These are phyloP conservation scores for Prunella himalayana DNA, from an alignment of 2,113 vertebrate genomes.

Conservation along the genomic window DNA sequence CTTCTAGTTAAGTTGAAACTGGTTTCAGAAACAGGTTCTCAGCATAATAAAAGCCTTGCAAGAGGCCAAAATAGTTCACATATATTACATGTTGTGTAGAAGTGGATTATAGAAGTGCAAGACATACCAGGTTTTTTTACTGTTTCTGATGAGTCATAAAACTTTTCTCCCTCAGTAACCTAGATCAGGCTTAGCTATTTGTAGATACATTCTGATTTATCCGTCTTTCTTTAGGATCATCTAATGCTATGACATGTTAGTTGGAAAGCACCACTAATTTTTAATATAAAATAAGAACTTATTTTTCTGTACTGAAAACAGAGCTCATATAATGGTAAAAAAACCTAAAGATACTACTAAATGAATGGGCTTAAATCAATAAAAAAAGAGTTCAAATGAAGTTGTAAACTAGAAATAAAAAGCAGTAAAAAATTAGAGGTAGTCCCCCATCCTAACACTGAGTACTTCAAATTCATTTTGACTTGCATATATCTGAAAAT, in stretches of 20 bases:
- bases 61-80: not conserved
- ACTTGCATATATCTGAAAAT: not conserved
- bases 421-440: not conserved
- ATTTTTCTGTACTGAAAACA: not conserved
- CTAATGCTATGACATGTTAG: not conserved
- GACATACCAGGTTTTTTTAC: not conserved
- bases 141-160: not conserved
- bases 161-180: accelerated
- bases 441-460: not conserved
- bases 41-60: not conserved
- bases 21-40: not conserved
- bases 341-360: not conserved
- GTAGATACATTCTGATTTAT: not conserved
- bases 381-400: not conserved
- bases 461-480: not conserved
- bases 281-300: not conserved
- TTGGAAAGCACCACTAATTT: not conserved
- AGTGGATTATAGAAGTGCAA: not conserved
- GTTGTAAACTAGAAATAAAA: not conserved
- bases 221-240: not conserved
- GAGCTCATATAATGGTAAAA: not conserved
- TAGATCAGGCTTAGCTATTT: not conserved
- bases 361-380: not conserved
- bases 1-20: not conserved
- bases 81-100: not conserved